Percentiles rank a stretch among this genome's conserved stretches.
These are phyloP conservation scores for Seriola rivoliana DNA, from an alignment of 2,113 vertebrate genomes.

Conservation along the genomic window DNA sequence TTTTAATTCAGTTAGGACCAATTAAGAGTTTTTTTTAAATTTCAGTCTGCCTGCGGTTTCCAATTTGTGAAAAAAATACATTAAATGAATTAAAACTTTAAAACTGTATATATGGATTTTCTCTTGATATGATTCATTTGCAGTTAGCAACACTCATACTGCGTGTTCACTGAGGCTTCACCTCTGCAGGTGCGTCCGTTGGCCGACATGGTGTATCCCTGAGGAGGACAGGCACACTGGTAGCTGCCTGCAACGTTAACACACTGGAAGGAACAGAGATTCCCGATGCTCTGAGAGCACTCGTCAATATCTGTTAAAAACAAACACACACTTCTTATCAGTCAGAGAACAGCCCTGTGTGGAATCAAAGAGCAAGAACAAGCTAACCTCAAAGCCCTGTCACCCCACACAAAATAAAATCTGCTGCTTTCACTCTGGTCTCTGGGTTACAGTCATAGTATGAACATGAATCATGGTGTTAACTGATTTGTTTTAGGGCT, in stretches of 20 bases:
- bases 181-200: constrained; percentile 93
- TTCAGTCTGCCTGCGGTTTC: not conserved
- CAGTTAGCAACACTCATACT: not conserved
- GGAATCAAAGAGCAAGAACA: not conserved
- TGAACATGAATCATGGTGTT: not conserved
- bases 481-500: not conserved
- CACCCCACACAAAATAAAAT: not conserved
- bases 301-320: constrained; percentile 91
- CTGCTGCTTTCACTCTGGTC: too few relatives aligned
- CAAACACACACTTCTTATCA: not conserved
- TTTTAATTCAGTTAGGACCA: not conserved
- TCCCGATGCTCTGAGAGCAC: constrained; percentile 89
- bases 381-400: not conserved
- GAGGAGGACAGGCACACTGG: constrained; percentile 91
- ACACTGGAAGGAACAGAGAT: constrained; percentile 93
- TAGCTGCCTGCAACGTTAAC: constrained; percentile 94
- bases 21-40: not conserved
- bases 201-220: constrained; percentile 89
- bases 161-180: constrained; percentile 59
- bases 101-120: not conserved
- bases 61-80: not conserved
- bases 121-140: not conserved
- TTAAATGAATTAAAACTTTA: not conserved
- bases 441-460: not conserved
- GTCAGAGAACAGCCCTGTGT: not conserved